phyloP scores from a whole-genome alignment of 2,113 vertebrate species.

The Phyllostomus discolor region DNA sequence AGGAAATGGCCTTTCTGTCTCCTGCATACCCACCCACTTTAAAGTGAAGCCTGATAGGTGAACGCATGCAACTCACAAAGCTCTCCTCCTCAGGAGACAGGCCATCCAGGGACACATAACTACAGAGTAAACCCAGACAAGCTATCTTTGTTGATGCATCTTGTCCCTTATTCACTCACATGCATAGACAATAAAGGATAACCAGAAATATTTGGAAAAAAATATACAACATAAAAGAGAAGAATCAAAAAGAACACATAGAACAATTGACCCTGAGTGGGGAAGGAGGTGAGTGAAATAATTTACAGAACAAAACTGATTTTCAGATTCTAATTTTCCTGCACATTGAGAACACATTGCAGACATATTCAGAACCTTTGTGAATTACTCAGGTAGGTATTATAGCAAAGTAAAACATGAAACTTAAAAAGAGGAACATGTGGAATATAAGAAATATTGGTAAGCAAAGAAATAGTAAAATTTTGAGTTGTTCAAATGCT shows the following conservation, averaged over 20 bases:
- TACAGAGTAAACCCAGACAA: not conserved
- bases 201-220: slow-evolving; percentile 19
- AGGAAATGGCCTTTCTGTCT: not conserved
- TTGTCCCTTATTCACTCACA: slow-evolving; percentile 1
- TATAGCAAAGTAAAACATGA: slow-evolving; percentile 26
- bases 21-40: not conserved
- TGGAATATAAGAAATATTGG: not conserved
- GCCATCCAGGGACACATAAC: not conserved
- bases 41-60: not conserved
- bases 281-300: not conserved
- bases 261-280: not conserved
- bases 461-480: slow-evolving; percentile 25
- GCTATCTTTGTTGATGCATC: not conserved
- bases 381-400: not conserved
- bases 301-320: not conserved
- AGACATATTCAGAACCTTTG: not conserved
- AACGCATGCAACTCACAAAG: not conserved
- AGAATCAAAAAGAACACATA: not conserved
- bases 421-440: not conserved
- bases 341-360: not conserved
- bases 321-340: slow-evolving; percentile 6
- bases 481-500: not conserved
- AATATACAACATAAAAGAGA: slow-evolving; percentile 1
- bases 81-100: not conserved
- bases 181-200: not conserved